Conservation (phyloP, 2,113 vertebrate species). For the human (Homo sapiens) region DNA sequence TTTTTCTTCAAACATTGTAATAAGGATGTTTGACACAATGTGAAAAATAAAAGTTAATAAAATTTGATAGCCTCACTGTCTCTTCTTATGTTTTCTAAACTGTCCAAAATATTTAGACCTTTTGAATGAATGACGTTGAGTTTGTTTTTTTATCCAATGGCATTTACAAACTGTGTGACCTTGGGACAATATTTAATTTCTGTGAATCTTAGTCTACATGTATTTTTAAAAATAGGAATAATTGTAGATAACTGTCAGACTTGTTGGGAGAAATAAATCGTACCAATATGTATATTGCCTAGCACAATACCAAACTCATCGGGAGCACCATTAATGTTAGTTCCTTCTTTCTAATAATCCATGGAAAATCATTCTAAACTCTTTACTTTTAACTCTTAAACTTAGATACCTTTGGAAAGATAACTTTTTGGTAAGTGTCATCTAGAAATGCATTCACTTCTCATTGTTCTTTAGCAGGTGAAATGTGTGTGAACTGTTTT, state of each 20-base stretch:
- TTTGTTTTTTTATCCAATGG: neutral
- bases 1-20: neutral
- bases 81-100: neutral
- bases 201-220: neutral
- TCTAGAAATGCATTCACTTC: neutral
- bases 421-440: neutral
- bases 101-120: neutral
- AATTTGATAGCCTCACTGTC: neutral
- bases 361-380: neutral
- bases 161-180: neutral
- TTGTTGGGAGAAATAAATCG: neutral
- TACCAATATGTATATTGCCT: neutral
- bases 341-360: neutral
- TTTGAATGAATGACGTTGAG: neutral
- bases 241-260: neutral
- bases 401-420: neutral
- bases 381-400: neutral
- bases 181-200: neutral
- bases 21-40: neutral
- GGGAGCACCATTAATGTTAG: neutral
- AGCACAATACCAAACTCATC: neutral
- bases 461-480: neutral
- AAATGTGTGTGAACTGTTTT: neutral
- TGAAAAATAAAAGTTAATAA: neutral
- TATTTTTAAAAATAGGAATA: neutral